Conservation (phyloP, 2,113 vertebrate genomes). For the Heptranchias perlo region DNA sequence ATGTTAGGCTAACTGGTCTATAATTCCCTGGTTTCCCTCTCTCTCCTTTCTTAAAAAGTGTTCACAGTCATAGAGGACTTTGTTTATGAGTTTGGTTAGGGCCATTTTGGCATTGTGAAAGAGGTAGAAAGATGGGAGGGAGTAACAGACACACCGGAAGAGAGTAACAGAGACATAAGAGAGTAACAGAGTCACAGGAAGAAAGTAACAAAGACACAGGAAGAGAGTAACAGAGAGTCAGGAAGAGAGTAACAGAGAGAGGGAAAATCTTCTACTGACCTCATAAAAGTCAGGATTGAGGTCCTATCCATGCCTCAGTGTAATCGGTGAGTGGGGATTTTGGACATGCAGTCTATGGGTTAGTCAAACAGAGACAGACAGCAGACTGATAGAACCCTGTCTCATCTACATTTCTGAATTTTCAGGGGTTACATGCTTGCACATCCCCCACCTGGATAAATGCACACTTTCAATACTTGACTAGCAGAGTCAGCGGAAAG, state of each 20-base stretch:
- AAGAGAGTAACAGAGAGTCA: too few species aligned
- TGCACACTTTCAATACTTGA: not conserved
- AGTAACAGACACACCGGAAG: not conserved
- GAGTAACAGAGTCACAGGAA: too few species aligned
- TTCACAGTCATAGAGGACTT: not conserved
- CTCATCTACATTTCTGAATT: not conserved
- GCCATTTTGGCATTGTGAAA: not conserved
- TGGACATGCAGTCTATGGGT: not conserved
- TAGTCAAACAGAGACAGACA: not conserved
- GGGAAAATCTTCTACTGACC: not conserved
- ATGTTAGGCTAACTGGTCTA: too few species aligned
- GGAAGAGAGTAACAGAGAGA: not conserved
- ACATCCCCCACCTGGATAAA: not conserved
- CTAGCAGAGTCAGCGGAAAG: not conserved
- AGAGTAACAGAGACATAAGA: not conserved
- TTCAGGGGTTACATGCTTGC: not conserved
- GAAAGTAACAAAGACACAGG: too few species aligned
- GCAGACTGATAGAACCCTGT: too few species aligned
- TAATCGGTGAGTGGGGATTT: not conserved
- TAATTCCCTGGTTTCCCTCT: too few species aligned
- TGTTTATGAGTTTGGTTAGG: not conserved
- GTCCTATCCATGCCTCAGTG: not conserved
- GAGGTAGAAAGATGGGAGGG: not conserved
- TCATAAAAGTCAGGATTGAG: not conserved
- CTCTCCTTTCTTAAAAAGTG: too few species aligned